Base-by-base conservation (phyloP, 1,140 invertebrate genomes). In the Danaus plexippus region DNA sequence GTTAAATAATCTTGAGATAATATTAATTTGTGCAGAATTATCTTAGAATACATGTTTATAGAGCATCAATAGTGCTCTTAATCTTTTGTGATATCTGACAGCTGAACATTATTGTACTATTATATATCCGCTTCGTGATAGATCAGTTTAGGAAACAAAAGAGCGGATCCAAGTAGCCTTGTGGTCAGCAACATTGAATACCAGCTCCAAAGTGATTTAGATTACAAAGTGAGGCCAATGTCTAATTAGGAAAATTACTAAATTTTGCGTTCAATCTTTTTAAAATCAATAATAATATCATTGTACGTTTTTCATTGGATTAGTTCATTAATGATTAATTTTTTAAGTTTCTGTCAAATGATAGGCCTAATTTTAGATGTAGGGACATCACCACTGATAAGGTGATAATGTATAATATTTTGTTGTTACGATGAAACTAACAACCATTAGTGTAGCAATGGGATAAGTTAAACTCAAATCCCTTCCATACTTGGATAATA, bases 91-190 rank as follows among this genome's bases (percentile, higher is more conserved):
- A 5, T 32, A 32, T 32, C 7, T 7, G 22, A 32, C 22, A 32
- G 7, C 22, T 32, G 22, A 32, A 8, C 22, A 32, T 32, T 32
- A 32, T 2, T 32, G 15, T 15, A 15, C 15, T 15, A 1, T 32
- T 4, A 32, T 32, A 32, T 32, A 32, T 75, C 67, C 67, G 65
- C 51, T 52, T 68, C 68, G 70, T 75, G 67, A 66, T 61, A 46
- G 55, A 66, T 55, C 54, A 51, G 47, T 51, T 51, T 53, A 63
- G 57, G 55, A 64, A 52, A 73, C 62, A 73, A 73, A 63, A 68
- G 52, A 61, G 54, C 59, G 58, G 63, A 65, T 66, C 61, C 55
- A 53, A 65, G 61, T 55, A 66, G 52, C 67, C 69, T 71, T 67
- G 63, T 61, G 57, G 61, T 64, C 59, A 66, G 48, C 53, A 57